These are phyloP conservation scores for Phataginus tetradactyla DNA, from an alignment of 2,797 vertebrate species.

Conservation along the genomic window DNA sequence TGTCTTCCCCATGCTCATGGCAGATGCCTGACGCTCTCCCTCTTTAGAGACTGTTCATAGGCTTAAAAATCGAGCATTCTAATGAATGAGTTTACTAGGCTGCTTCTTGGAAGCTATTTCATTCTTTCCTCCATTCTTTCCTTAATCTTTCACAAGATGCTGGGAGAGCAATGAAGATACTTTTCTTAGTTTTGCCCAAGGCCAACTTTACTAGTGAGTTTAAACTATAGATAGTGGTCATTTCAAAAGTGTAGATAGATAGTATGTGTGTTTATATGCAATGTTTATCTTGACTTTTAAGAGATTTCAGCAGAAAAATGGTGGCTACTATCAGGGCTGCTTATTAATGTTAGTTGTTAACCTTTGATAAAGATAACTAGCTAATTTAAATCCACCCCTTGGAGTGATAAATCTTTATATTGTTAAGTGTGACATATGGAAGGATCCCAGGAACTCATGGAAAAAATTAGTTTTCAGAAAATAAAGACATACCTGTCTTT, in stretches of 20 bases:
- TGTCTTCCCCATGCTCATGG: neutral
- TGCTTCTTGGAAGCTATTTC: neutral
- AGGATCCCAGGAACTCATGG: neutral
- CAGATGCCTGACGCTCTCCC: neutral
- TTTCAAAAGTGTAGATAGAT: neutral
- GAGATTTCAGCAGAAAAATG: neutral
- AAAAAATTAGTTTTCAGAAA: neutral
- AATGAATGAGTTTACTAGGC: neutral
- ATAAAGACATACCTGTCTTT: slow-evolving; percentile 93
- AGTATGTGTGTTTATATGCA: neutral
- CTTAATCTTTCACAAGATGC: neutral
- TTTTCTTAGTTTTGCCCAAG: neutral
- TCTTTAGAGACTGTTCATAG: neutral
- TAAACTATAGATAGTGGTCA: neutral
- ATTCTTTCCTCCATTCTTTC: neutral
- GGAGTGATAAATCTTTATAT: neutral
- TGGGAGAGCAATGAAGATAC: neutral
- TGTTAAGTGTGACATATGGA: neutral
- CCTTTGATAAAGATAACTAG: neutral
- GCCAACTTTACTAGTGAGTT: neutral
- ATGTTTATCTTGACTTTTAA: neutral
- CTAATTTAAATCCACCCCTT: neutral
- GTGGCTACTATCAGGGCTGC: neutral
- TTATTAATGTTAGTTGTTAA: neutral
- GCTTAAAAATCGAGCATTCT: neutral